Evolutionary conservation across 1,140 invertebrate species (phyloP), one percentile per base, ranked within the genome.

Genomic region (Capitella teleta): DNA sequence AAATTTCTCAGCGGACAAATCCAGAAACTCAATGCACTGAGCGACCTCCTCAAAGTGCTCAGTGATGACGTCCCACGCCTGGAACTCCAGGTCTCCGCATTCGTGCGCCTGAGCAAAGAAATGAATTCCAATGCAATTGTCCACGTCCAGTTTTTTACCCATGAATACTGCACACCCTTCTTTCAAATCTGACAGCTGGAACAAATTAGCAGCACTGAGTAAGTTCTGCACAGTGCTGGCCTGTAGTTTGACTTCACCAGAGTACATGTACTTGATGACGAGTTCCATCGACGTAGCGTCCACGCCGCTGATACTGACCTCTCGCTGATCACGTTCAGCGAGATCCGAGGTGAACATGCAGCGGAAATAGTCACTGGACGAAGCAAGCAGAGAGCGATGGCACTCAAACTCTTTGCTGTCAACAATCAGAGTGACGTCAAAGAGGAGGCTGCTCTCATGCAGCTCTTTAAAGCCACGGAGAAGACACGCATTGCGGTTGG

Each of bases 231-330:
- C 75, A 62, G 76, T 77, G 25, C 40, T 54, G 38, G 69, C 61
- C 23, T 66, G 74, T 21, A 77, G 76, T 18, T 52, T 61, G 14
- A 77, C 60, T 36, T 63, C 54, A 48, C 70, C 63, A 4, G 74
- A 72, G 52, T 77, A 77, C 3, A 73, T 71, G 60, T 72, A 77
- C 42, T 76, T 67, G 12, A 77, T 43, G 2, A 77, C 59, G 5
- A 70, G 51, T 26, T 57, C 53, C 34, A 76, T 37, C 5, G 67
- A 74, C 1, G 59, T 53, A 5, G 65, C 60, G 43, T 76, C 74
- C 5, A 77, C 60, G 16, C 70, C 74, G 54, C 71, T 74, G 6
- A 77, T 52, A 18, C 58, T 57, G 18, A 77, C 67, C 32, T 61
- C 55, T 24, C 61, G 49, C 51, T 72, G 62, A 26, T 61, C 55